These are phyloP conservation scores for Rutilus rutilus DNA, from an alignment of 2,113 vertebrate genomes.

Conservation along the genomic window DNA sequence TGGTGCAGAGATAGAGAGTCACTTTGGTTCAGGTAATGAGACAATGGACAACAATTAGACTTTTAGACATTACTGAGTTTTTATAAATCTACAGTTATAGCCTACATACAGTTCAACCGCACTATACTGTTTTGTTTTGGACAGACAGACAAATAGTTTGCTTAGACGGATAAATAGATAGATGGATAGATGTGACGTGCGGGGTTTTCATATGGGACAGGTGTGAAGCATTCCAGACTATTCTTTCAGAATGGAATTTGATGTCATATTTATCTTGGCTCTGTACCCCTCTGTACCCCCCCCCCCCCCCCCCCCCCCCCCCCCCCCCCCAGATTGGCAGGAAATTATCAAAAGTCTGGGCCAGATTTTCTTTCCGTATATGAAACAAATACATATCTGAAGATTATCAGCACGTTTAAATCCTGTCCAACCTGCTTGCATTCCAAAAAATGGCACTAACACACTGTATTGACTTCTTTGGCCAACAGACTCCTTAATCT, in stretches of 20 bases:
- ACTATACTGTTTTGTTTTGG: too few species aligned
- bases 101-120: neutral
- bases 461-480: neutral
- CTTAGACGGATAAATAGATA: neutral
- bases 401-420: neutral
- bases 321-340: neutral
- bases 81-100: too few species aligned
- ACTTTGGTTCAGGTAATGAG: neutral
- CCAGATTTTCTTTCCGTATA: neutral
- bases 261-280: neutral
- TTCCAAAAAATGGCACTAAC: constrained; percentile 14
- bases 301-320: too few species aligned
- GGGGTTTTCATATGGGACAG: neutral
- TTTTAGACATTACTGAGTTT: too few species aligned
- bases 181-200: neutral
- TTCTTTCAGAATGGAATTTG: constrained; percentile 22
- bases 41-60: neutral
- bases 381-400: neutral
- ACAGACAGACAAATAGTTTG: neutral
- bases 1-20: neutral
- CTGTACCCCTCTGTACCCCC: too few species aligned
- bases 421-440: constrained; percentile 18
- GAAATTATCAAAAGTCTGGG: neutral
- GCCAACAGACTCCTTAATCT: neutral
- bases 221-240: neutral